A percentile compares a stretch with the other conserved stretches of the same genome.
These are phyloP conservation scores for Suncus etruscus DNA, from an alignment of 2,113 vertebrate genomes.

Conservation along the genomic window DNA sequence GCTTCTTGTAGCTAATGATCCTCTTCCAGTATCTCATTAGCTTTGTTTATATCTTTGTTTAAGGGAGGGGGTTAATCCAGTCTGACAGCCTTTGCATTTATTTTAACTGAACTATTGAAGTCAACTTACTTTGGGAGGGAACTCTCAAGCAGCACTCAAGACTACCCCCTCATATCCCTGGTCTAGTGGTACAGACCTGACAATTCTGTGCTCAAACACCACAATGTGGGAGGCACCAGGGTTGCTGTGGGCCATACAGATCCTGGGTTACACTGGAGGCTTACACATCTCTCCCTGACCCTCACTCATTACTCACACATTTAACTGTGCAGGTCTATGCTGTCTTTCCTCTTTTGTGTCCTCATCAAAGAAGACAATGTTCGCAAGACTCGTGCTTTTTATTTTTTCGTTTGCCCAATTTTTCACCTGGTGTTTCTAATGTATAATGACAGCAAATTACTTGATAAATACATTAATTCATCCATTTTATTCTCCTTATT, in stretches of 20 bases:
- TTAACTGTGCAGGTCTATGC: not conserved
- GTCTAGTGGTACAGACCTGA: no score
- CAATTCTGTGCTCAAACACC: no score
- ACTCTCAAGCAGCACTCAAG: no score
- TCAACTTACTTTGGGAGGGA: conserved; percentile 24
- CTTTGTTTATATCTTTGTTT: no score
- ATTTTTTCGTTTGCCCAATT: not conserved
- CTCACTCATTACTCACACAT: no score
- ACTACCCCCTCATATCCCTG: no score
- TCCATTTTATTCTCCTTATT: conserved; percentile 60
- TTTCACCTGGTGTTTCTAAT: not conserved
- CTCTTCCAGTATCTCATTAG: not conserved
- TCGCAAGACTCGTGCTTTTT: not conserved
- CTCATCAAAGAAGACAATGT: not conserved
- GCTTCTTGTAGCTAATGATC: conserved; percentile 5
- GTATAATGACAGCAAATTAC: conserved; percentile 53
- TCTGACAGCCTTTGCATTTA: conserved; percentile 24
- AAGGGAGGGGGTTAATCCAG: not conserved
- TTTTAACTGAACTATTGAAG: conserved; percentile 29
- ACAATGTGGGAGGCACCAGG: no score
- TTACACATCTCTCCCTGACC: no score
- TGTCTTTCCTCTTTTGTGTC: not conserved
- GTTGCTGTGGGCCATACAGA: no score
- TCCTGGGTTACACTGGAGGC: no score
- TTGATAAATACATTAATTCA: conserved; percentile 68